A percentile compares a stretch with the other conserved stretches of the same genome.
Evolutionary conservation across 1,140 invertebrate genomes (phyloP).

Genomic region (Zaprionus ornatus): DNA sequence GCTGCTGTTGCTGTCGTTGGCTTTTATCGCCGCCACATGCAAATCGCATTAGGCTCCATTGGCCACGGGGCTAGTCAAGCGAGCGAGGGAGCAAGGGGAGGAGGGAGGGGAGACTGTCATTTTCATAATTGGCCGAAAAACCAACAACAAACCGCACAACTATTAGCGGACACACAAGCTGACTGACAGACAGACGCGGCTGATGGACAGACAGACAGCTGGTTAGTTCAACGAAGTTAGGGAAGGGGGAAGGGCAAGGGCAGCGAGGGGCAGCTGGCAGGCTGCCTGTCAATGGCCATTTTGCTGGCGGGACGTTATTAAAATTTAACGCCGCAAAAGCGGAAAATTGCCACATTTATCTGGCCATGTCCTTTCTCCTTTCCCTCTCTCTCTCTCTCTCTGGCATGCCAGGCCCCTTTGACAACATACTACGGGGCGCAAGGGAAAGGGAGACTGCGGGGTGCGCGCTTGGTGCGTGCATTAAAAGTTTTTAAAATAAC

Average conservation of each 20-base stretch:
- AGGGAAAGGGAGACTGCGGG: too few species aligned
- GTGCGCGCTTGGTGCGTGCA: constrained; percentile 47
- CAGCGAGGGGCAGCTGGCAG: background rate
- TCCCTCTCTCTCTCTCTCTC: background rate
- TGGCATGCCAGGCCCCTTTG: background rate
- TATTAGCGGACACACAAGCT: constrained; percentile 62
- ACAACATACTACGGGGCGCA: background rate
- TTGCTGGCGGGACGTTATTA: constrained; percentile 69
- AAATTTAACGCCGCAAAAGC: constrained; percentile 79
- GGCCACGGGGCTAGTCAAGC: constrained; percentile 14
- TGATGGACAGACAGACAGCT: constrained; percentile 31
- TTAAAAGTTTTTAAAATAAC: constrained; percentile 78
- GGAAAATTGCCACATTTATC: constrained; percentile 79
- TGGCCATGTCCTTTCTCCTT: constrained; percentile 52
- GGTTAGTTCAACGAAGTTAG: background rate
- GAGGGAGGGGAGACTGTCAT: constrained; percentile 53
- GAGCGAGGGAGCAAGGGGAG: background rate
- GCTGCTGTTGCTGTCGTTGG: constrained; percentile 5
- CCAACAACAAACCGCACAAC: constrained; percentile 71
- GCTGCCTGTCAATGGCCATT: constrained; percentile 45
- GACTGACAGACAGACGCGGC: constrained; percentile 32
- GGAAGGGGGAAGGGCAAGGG: background rate
- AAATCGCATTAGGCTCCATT: constrained; percentile 49
- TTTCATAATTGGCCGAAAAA: constrained; percentile 79
- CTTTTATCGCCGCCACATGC: constrained; percentile 36